phyloP scores from a whole-genome alignment of 2,113 vertebrate species.

The Taurulus bubalis region DNA sequence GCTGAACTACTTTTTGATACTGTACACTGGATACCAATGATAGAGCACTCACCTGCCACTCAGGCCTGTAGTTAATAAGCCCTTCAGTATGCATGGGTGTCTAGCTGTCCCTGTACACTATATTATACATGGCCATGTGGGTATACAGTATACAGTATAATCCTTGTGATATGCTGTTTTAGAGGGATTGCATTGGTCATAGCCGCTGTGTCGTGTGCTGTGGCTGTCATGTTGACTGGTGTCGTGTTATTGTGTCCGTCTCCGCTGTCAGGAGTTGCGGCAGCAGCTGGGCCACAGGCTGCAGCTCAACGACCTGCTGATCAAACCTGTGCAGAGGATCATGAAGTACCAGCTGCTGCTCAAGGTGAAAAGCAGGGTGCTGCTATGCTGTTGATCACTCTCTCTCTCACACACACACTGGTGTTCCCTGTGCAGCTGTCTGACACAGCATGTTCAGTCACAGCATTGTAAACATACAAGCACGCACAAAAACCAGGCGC shows the following conservation, averaged over 20 bases:
- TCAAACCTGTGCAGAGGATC: slow-evolving; percentile 95
- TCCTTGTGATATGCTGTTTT: slow-evolving; percentile 6
- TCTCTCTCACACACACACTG: slow-evolving; percentile 1
- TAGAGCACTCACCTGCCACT: neutral
- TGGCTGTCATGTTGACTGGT: slow-evolving; percentile 39
- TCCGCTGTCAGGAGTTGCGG: slow-evolving; percentile 86
- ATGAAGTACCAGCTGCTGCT: slow-evolving; percentile 96
- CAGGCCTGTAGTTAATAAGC: slow-evolving; percentile 4
- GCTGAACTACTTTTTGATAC: neutral
- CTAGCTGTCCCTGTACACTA: neutral
- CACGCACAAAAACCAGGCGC: neutral
- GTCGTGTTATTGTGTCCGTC: slow-evolving; percentile 38
- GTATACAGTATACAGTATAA: neutral
- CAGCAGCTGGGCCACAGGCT: slow-evolving; percentile 92
- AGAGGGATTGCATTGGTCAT: neutral
- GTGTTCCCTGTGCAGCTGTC: slow-evolving; percentile 38
- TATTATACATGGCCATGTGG: slow-evolving; percentile 32
- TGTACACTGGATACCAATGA: neutral
- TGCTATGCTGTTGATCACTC: slow-evolving; percentile 30
- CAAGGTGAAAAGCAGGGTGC: slow-evolving; percentile 83
- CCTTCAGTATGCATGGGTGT: slow-evolving; percentile 19
- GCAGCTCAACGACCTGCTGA: slow-evolving; percentile 93
- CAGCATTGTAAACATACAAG: slow-evolving; percentile 21
- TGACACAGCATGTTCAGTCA: slow-evolving; percentile 39
- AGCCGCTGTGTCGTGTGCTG: slow-evolving; percentile 10